These are phyloP conservation scores for Nymphalis polychloros DNA, from an alignment of 2,888 invertebrate species.

Conservation along the genomic window DNA sequence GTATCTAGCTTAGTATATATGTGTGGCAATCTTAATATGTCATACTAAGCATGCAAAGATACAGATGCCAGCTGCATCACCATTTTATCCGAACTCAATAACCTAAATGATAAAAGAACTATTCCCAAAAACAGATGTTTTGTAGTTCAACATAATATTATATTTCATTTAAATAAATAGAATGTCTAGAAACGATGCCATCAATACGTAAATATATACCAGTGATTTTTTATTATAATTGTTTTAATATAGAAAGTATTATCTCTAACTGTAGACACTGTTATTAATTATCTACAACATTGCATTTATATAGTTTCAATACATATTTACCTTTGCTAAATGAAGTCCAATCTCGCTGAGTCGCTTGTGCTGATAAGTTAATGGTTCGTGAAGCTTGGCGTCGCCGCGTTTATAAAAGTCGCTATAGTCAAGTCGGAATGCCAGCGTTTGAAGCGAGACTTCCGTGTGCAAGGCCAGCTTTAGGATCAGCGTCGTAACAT, in stretches of 20 bases:
- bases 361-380: slow-evolving; percentile 84
- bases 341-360: slow-evolving; percentile 80
- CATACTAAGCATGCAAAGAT: too few species aligned
- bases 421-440: slow-evolving; percentile 96
- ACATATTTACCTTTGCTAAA: slow-evolving; percentile 56
- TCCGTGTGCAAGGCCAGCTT: slow-evolving; percentile 92
- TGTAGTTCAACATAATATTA: too few species aligned
- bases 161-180: too few species aligned
- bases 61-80: too few species aligned
- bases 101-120: too few species aligned
- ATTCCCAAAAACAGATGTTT: too few species aligned
- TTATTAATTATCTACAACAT: background rate
- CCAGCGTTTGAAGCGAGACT: slow-evolving; percentile 93
- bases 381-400: slow-evolving; percentile 86
- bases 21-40: too few species aligned
- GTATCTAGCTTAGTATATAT: too few species aligned
- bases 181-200: too few species aligned
- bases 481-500: slow-evolving; percentile 92
- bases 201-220: too few species aligned
- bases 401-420: slow-evolving; percentile 95
- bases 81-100: too few species aligned
- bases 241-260: background rate
- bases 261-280: background rate
- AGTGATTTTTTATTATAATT: too few species aligned
- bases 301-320: background rate